Percentiles rank a stretch among this genome's conserved stretches.
phyloP scores from a whole-genome alignment of 2,113 vertebrate species.

The Apus apus region DNA sequence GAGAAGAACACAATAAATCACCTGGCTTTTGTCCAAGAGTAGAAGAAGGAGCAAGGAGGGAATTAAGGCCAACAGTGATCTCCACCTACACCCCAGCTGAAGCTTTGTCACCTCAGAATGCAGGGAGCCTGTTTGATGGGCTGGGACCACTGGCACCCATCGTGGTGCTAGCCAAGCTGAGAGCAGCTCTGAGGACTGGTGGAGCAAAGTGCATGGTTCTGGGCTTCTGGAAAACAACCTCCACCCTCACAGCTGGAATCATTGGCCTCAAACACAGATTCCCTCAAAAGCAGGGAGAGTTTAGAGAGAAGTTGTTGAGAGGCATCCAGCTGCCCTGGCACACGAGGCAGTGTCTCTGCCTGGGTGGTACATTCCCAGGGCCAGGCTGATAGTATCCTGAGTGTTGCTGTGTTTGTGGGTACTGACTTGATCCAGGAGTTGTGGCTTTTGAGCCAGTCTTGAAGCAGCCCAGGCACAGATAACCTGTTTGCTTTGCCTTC shows the following conservation, averaged over 20 bases:
- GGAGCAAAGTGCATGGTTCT: neutral
- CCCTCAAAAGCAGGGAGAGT: neutral
- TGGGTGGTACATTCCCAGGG: neutral
- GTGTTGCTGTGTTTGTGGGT: neutral
- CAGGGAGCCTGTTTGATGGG: neutral
- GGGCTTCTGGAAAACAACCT: neutral
- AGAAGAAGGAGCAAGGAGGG: neutral
- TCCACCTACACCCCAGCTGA: neutral
- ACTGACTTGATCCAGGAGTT: neutral
- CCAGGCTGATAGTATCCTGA: neutral
- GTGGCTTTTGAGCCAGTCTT: neutral
- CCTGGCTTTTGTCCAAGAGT: neutral
- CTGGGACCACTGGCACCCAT: neutral
- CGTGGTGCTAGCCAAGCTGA: neutral
- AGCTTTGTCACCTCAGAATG: neutral
- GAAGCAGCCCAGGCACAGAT: conserved; percentile 3
- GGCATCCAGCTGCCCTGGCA: neutral
- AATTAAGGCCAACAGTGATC: neutral
- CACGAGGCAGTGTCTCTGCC: neutral
- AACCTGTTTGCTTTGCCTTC: conserved; percentile 60
- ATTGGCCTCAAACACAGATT: neutral
- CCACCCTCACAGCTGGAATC: neutral
- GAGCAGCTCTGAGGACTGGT: neutral
- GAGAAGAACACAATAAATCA: neutral
- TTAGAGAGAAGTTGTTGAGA: neutral